Evolutionary conservation across 2,113 vertebrate genomes (phyloP), one percentile per base, ranked within the genome.

Genomic region (Dermatemys mawii): DNA sequence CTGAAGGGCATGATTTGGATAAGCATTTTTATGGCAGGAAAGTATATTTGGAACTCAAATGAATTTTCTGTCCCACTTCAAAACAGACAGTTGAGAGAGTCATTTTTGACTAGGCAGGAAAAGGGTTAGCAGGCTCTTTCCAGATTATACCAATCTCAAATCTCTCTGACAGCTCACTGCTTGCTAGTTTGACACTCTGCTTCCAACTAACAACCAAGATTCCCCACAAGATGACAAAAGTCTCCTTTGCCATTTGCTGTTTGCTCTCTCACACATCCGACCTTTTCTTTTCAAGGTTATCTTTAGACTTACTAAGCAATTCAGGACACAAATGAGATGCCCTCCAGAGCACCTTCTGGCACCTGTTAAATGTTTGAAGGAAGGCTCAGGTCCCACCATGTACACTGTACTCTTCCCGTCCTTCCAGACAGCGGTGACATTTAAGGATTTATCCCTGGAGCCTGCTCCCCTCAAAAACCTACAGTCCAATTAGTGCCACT

Each of bases 261-360:
- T 97, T 81, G 48, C 84, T 95, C 78, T 87, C 95, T 94, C 84
- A 79, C 80, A 86, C 86, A 75, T 94, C 94, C 94, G 82, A 78
- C 26, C 38, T 91, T 19, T 86, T 97, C 63, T 91, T 93, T 94
- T 83, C 83, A 91, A 94, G 83, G 49, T 94, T 97, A 90, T 86
- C 76, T 94, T 95, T 97, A 96, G 81, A 89, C 51, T 95, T 49
- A 54, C 44, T 60, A 60, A 88, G 38, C 83, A 92, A 79, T 93
- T 93, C 89, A 95, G 86, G 84, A 78, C 93, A 93, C 94, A 76
- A 90, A 76, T 60, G 38, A 93, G 50, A 41, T 81, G 53, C 81
- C 84, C 60, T 94, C 80, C 83, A 83, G 78, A 90, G 76, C 55
- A 55, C 48, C 90, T 51, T 89, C 90, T 83, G 70, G 90, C 84